A percentile compares a stretch with the other conserved stretches of the same genome.
These are phyloP conservation scores for Leistus spinibarbis DNA, from an alignment of 2,888 invertebrate genomes.

Conservation along the genomic window DNA sequence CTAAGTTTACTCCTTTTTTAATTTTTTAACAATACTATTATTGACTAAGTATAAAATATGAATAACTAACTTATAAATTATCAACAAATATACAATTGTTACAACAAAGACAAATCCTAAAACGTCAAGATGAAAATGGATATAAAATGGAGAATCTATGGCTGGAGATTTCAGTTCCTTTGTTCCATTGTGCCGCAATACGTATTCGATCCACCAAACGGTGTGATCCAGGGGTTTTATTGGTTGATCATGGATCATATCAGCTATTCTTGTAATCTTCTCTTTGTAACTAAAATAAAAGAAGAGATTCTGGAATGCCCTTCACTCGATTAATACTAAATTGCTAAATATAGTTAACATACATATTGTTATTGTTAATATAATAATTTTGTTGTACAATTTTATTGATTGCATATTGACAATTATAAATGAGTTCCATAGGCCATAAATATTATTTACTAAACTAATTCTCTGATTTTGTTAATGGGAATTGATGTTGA, in stretches of 20 bases:
- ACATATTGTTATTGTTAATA: too few relatives aligned
- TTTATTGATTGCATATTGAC: not conserved
- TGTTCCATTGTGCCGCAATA: conserved; percentile 3
- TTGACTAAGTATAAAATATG: not conserved
- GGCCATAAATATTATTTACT: not conserved
- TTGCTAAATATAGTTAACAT: too few relatives aligned
- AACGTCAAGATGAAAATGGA: not conserved
- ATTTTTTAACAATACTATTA: not conserved
- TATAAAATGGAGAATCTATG: not conserved
- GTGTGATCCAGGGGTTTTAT: conserved; percentile 13
- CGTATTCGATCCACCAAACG: conserved; percentile 21
- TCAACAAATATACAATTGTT: not conserved
- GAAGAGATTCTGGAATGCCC: not conserved
- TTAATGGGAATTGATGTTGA: not conserved
- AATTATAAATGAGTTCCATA: not conserved
- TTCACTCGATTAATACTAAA: too few relatives aligned
- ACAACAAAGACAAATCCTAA: not conserved
- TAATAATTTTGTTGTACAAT: too few relatives aligned
- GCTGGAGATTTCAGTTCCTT: not conserved
- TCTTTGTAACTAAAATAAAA: not conserved
- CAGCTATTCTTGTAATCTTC: not conserved
- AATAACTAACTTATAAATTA: not conserved
- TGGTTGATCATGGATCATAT: conserved; percentile 15
- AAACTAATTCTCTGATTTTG: not conserved
- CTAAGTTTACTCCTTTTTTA: not conserved